A percentile compares a stretch with the other conserved stretches of the same genome.
Conservation (phyloP, 1,140 invertebrate genomes). For the Zaprionus vittiger region DNA sequence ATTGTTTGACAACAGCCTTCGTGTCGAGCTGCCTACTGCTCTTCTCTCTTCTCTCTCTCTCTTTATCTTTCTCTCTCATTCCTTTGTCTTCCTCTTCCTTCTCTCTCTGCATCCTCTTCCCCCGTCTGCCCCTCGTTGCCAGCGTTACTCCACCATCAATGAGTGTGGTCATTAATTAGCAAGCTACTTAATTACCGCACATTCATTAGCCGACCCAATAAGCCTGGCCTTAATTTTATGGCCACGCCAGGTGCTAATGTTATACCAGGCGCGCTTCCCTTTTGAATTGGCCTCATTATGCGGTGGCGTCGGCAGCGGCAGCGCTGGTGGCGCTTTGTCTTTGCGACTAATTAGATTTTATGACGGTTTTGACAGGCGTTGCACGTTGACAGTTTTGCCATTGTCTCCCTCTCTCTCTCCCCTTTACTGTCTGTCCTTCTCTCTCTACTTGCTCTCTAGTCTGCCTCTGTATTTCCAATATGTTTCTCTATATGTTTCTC, state of each 20-base stretch:
- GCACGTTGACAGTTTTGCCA: neutral
- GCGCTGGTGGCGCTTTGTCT: conserved; percentile 55
- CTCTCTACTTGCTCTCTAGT: too few species aligned
- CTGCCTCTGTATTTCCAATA: too few species aligned
- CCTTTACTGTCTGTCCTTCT: too few species aligned
- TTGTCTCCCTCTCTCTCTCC: neutral
- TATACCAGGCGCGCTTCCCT: conserved; percentile 31
- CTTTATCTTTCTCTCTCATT: neutral
- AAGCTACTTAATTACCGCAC: conserved; percentile 84
- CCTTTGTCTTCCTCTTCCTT: neutral
- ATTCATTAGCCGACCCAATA: conserved; percentile 83
- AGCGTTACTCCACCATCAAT: conserved; percentile 43
- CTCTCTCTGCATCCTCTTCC: neutral
- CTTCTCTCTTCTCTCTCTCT: neutral
- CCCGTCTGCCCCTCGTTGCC: conserved; percentile 7
- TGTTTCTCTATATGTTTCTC: too few species aligned
- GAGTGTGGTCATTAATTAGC: conserved; percentile 83
- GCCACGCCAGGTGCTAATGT: conserved; percentile 65
- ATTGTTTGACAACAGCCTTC: conserved; percentile 44
- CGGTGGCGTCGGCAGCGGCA: conserved; percentile 13
- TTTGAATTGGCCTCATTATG: conserved; percentile 72
- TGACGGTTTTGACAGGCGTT: conserved; percentile 30
- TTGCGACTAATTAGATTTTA: conserved; percentile 79
- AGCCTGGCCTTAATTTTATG: conserved; percentile 69
- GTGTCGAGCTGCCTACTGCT: too few species aligned